Evolutionary conservation across 2,113 vertebrate species (phyloP), one percentile per base, ranked within the genome.

Genomic region (Chloebia gouldiae): DNA sequence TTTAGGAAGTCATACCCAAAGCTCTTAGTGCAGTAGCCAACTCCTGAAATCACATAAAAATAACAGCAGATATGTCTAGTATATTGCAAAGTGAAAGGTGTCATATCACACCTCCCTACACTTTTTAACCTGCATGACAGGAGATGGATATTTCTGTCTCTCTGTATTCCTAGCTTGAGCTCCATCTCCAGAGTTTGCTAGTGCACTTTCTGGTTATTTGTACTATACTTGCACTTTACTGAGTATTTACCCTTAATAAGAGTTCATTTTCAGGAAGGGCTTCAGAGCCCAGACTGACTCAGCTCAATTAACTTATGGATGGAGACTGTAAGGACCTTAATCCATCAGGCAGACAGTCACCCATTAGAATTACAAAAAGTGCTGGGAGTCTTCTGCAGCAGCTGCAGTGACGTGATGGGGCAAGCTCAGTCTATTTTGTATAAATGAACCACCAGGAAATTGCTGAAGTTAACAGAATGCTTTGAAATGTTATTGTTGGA

Each of bases 231-330:
- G 39, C 9, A 65, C 31, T 82, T 93, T 79, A 69, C 31, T 49
- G 28, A 69, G 44, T 64, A 54, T 93, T 91, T 93, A 70, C 31
- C 27, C 45, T 95, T 94, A 92, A 88, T 90, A 78, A 88, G 45
- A 77, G 47, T 47, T 95, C 25, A 59, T 94, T 92, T 92, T 77
- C 59, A 73, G 75, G 90, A 86, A 86, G 28, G 10, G 11, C 59
- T 90, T 39, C 33, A 93, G 79, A 92, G 79, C 45, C 76, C 68
- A 80, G 71, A 63, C 71, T 88, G 88, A 59, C 54, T 90, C 82
- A 92, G 68, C 64, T 92, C 60, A 81, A 61, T 86, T 92, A 92
- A 81, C 71, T 78, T 88, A 47, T 66, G 75, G 94, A 86, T 92
- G 71, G 91, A 68, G 50, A 28, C 88, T 88, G 4, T 70, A 86